phyloP scores from a whole-genome alignment of 2,888 invertebrate species.

The Diogma glabrata region DNA sequence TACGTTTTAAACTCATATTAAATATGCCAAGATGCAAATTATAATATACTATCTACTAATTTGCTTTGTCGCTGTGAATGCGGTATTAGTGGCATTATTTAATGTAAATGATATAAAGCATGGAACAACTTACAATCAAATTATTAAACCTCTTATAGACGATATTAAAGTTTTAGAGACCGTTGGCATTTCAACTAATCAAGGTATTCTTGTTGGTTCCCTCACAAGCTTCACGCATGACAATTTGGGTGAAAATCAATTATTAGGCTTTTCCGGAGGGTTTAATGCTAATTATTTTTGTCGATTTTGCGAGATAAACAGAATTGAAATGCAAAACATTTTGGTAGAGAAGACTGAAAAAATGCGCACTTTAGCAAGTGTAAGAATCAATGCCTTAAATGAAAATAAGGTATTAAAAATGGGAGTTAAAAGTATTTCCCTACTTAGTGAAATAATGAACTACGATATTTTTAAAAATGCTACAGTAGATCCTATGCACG shows the following conservation, averaged over 20 bases:
- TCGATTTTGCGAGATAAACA: neutral
- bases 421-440: neutral
- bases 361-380: neutral
- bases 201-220: neutral
- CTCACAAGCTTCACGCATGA: neutral
- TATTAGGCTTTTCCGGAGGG: neutral
- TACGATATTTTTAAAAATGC: slow-evolving; percentile 11
- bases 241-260: neutral
- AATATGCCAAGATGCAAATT: no score
- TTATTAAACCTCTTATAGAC: neutral
- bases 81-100: no score
- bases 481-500: slow-evolving; percentile 16
- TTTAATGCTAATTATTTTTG: no score
- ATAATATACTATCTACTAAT: no score
- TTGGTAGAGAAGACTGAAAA: neutral
- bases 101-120: neutral
- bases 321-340: neutral
- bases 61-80: no score
- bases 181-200: neutral
- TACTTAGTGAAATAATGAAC: slow-evolving; percentile 9
- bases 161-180: neutral
- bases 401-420: neutral
- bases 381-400: neutral
- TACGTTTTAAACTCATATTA: no score
- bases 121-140: neutral